phyloP scores from a whole-genome alignment of 2,888 invertebrate species.

The Branchipolynoe longqiensis region DNA sequence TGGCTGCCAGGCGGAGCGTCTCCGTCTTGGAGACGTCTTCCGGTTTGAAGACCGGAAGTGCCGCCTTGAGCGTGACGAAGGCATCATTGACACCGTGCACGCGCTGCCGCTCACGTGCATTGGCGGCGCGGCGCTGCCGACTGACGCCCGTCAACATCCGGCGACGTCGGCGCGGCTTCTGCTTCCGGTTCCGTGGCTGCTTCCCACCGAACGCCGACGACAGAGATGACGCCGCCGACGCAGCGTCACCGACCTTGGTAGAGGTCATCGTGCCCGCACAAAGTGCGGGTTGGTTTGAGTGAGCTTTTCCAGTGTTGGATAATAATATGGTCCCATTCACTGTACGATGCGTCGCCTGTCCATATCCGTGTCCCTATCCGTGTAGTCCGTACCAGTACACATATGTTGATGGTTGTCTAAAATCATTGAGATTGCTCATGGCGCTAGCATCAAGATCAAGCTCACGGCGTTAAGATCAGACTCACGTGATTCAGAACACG shows the following conservation, averaged over 20 bases:
- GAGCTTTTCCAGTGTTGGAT: too few relatives aligned
- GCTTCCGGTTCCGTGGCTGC: conserved; percentile 20
- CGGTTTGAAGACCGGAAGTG: conserved; percentile 55
- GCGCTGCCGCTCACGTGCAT: conserved; percentile 59
- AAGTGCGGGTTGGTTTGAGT: too few relatives aligned
- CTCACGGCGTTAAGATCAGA: too few relatives aligned
- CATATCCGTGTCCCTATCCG: too few relatives aligned
- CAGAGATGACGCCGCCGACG: not conserved
- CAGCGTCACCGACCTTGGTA: conserved; percentile 12
- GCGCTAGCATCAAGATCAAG: too few relatives aligned
- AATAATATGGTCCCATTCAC: too few relatives aligned
- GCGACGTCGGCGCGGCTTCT: conserved; percentile 57
- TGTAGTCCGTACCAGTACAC: too few relatives aligned
- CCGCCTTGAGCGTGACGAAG: conserved; percentile 52
- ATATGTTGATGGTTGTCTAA: too few relatives aligned
- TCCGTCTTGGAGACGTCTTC: conserved; percentile 62
- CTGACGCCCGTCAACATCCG: conserved; percentile 61
- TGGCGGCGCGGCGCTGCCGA: conserved; percentile 60
- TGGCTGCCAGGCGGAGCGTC: conserved; percentile 59
- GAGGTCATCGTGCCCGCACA: not conserved
- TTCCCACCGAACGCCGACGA: conserved; percentile 27
- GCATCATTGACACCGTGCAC: conserved; percentile 62
- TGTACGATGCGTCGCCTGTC: too few relatives aligned
- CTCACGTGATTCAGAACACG: too few relatives aligned
- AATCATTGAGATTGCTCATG: too few relatives aligned